Evolutionary conservation across 2,113 vertebrate genomes (phyloP), one percentile per base, ranked within the genome.

Genomic region (Genyomyrus donnyi): DNA sequence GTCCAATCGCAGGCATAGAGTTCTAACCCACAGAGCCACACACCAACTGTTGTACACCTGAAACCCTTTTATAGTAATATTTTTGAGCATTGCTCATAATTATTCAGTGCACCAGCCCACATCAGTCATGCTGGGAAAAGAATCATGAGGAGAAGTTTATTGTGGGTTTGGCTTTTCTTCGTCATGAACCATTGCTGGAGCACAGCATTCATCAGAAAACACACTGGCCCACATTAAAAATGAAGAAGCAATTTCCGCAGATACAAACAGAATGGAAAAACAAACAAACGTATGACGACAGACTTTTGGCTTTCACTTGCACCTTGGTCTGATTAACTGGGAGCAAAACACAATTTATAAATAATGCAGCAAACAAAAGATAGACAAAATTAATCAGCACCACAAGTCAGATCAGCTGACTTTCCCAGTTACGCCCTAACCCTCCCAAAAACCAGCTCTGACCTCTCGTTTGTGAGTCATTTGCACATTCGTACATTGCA

Each of bases 71-170:
- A 42, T 53, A 49, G 48, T 3, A 10, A 74, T 62, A 87, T 66
- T 70, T 87, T 88, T 17, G 85, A 87, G 88, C 4, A 87, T 31
- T 91, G 77, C 90, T 85, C 74, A 80, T 15, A 80, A 80, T 80
- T 80, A 42, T 80, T 80, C 74, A 80, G 31, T 21, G 74, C 17
- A 42, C 35, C 35, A 80, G 74, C 74, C 62, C 27, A 13, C 62
- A 70, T 31, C 62, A 70, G 62, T 70, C 62, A 70, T 70, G n/a
- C 10, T 31, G 62, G 62, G 27, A 70, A 70, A 10, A 70, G 62
- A 31, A 70, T 27, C 62, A 31, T 31, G n/a, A 66, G 50, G 85
- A 87, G 86, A 70, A 4, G 62, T 70, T 70, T 70, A 70, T 70
- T 70, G n/a, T 13, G 27, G 62, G 62, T 70, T 70, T 70, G 62